These are phyloP conservation scores for Agapornis canus DNA, from an alignment of 2,797 vertebrate species.

Conservation along the genomic window DNA sequence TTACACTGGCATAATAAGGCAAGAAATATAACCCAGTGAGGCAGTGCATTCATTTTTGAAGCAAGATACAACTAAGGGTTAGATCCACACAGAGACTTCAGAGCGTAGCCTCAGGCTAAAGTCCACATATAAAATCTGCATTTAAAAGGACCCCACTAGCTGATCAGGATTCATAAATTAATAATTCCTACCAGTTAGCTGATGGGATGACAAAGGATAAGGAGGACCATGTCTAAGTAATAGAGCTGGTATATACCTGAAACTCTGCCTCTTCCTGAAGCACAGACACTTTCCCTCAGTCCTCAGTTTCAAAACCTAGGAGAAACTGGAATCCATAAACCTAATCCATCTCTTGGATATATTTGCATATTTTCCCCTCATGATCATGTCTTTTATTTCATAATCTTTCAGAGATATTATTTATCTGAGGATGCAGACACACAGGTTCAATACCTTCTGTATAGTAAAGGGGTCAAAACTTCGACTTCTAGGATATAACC, in stretches of 20 bases:
- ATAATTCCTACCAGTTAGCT: background rate
- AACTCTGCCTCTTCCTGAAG: background rate
- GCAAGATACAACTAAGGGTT: background rate
- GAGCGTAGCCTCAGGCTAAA: background rate
- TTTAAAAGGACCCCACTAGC: background rate
- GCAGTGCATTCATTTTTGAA: conserved; percentile 8
- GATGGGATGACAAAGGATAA: background rate
- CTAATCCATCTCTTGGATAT: background rate
- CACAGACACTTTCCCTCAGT: background rate
- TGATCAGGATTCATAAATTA: background rate
- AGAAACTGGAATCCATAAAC: background rate
- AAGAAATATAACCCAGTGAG: background rate
- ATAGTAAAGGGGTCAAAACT: background rate
- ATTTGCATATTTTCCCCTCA: background rate
- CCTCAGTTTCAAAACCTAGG: background rate
- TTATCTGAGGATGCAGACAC: background rate
- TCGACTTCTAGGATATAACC: background rate
- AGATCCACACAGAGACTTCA: background rate
- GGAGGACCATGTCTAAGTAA: background rate
- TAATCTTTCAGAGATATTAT: background rate
- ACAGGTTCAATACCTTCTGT: background rate
- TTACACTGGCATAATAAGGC: background rate
- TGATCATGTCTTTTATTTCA: background rate
- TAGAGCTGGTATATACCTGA: background rate
- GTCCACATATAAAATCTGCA: background rate